Evolutionary conservation across 2,113 vertebrate genomes (phyloP), one percentile per base, ranked within the genome.

Genomic region (Phalacrocorax aristotelis): DNA sequence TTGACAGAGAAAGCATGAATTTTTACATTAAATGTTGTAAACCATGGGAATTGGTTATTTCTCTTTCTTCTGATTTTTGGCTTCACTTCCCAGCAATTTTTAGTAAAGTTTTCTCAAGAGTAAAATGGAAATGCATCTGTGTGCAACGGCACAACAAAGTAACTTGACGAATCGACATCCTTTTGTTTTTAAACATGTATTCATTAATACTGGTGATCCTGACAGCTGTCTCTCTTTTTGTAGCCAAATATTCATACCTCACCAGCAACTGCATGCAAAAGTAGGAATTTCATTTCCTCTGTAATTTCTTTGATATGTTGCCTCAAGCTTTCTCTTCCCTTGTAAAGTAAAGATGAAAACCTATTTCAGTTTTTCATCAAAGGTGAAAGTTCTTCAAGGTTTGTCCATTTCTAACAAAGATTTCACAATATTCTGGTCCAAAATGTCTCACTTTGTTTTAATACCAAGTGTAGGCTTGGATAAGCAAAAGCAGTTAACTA

Each of bases 11-110:
- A 68, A 82, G 58, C 57, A 65, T 30, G 65, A 79, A 38, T 94
- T 97, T 97, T 97, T 93, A 69, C 76, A 75, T 93, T 93, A 93
- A 97, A 92, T 57, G 3, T 64, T 94, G 49, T 77, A 96, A 95
- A 89, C 74, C 34, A 15, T 66, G 38, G 77, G 62, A 92, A 92
- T 48, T 51, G 49, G 26, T 82, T 87, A 23, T 86, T 96, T 94
- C 55, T 36, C 27, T 90, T 94, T 81, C 44, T 71, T 82, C 87
- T 83, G 92, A 96, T 95, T 96, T 91, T 89, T 89, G 60, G 32
- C 65, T 87, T 83, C 40, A 23, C 52, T 86, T 81, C 29, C n/a
- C 32, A 51, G 66, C 69, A 58, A 8, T 15, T 77, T 93, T 88
- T 49, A 46, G 16, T 61, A 34, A 90, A 9, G 34, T 84, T 88